Percentiles rank a stretch among this genome's conserved stretches.
These are phyloP conservation scores for Fulica atra DNA, from an alignment of 2,113 vertebrate species.

Conservation along the genomic window DNA sequence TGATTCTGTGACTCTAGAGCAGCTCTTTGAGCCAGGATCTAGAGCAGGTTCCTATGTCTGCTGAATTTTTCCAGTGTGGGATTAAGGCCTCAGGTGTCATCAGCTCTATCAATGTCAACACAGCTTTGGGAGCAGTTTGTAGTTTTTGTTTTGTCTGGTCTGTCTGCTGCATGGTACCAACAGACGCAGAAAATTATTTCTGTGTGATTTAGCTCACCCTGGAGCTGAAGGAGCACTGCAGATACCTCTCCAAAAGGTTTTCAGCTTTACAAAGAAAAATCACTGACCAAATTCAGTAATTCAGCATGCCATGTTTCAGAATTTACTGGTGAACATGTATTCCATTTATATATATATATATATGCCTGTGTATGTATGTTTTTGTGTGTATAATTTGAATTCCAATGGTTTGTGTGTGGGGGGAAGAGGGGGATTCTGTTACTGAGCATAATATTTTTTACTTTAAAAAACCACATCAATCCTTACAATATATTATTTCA, in stretches of 20 bases:
- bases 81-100: neutral
- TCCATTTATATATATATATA: neutral
- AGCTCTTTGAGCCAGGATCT: neutral
- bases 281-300: neutral
- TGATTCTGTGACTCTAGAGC: no score
- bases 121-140: neutral
- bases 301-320: neutral
- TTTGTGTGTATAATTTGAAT: neutral
- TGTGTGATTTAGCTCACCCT: neutral
- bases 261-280: neutral
- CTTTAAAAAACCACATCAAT: neutral
- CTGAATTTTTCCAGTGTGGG: neutral
- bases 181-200: neutral
- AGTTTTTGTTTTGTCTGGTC: neutral
- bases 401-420: neutral
- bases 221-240: neutral
- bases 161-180: fast-evolving
- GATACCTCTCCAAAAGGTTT: neutral
- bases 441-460: neutral
- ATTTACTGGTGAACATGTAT: neutral
- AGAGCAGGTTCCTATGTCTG: neutral
- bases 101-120: neutral
- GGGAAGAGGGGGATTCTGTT: no score
- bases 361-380: fast-evolving
- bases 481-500: neutral